Conservation (phyloP, 2,797 vertebrate genomes). For the Alauda arvensis region DNA sequence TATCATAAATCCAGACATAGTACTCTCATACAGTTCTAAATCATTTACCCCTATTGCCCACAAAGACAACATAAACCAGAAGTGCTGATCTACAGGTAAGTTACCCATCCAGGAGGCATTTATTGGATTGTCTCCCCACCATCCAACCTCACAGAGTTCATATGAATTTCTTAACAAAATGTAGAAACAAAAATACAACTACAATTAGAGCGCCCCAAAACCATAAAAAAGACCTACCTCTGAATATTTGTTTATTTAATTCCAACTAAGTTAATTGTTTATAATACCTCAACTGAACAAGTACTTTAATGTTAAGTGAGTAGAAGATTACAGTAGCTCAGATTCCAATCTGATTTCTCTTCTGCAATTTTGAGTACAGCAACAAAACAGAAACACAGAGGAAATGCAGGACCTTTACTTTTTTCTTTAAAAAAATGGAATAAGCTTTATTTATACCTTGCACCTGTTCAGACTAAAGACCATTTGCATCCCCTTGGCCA, state of each 20-base stretch:
- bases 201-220: constrained; percentile 7
- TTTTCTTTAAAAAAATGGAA: not conserved
- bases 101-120: constrained; percentile 49
- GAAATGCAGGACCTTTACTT: not conserved
- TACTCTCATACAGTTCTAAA: constrained; percentile 32
- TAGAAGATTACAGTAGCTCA: not conserved
- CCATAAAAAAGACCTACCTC: constrained; percentile 10
- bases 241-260: constrained; percentile 32
- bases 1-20: constrained; percentile 33
- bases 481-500: not conserved
- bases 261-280: constrained; percentile 13
- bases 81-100: constrained; percentile 39
- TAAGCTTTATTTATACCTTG: not conserved
- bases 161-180: constrained; percentile 37
- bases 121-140: constrained; percentile 49
- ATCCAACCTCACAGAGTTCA: constrained; percentile 36
- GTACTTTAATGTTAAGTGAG: not conserved
- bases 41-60: constrained; percentile 14
- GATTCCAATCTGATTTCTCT: not conserved
- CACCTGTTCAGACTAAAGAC: not conserved
- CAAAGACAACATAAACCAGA: constrained; percentile 6
- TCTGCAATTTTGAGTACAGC: not conserved
- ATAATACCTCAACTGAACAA: not conserved
- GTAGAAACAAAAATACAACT: constrained; percentile 23
- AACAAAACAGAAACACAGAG: not conserved